Conservation (phyloP, 2,888 invertebrate genomes). For the Gastracanthus pulcherrimus region DNA sequence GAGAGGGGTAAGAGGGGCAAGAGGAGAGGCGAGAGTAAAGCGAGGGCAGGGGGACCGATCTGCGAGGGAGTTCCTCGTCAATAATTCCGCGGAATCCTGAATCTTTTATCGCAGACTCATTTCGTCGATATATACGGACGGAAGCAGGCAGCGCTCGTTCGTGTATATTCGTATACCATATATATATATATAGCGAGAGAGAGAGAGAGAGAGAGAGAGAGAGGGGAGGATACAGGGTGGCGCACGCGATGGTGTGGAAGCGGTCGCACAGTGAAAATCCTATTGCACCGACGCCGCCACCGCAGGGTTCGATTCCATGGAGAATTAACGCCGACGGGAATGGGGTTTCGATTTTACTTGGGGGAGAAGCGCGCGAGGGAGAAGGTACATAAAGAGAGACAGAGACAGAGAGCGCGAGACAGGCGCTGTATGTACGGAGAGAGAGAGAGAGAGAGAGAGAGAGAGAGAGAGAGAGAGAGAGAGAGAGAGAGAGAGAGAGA, state of each 20-base stretch:
- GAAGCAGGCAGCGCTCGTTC: constrained; percentile 45
- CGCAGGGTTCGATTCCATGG: constrained; percentile 69
- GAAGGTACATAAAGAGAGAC: constrained; percentile 58
- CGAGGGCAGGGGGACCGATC: neutral
- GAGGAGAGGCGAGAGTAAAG: neutral
- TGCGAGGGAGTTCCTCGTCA: constrained; percentile 50
- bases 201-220: neutral
- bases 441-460: constrained; percentile 56
- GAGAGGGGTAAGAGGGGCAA: neutral
- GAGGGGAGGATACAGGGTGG: neutral
- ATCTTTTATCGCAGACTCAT: constrained; percentile 62
- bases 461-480: constrained; percentile 13
- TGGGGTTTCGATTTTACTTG: constrained; percentile 72
- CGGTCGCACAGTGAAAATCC: constrained; percentile 70
- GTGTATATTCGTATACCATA: constrained; percentile 34
- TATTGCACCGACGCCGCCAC: constrained; percentile 68
- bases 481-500: neutral
- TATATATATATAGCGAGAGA: neutral
- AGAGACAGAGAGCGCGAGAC: constrained; percentile 18
- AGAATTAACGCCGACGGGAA: constrained; percentile 71
- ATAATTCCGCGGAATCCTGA: constrained; percentile 60
- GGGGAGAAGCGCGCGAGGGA: neutral
- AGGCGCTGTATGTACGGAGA: too few relatives aligned
- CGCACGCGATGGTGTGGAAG: constrained; percentile 60
- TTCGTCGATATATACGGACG: constrained; percentile 35